phyloP scores from a whole-genome alignment of 2,113 vertebrate genomes.

The Numida meleagris region DNA sequence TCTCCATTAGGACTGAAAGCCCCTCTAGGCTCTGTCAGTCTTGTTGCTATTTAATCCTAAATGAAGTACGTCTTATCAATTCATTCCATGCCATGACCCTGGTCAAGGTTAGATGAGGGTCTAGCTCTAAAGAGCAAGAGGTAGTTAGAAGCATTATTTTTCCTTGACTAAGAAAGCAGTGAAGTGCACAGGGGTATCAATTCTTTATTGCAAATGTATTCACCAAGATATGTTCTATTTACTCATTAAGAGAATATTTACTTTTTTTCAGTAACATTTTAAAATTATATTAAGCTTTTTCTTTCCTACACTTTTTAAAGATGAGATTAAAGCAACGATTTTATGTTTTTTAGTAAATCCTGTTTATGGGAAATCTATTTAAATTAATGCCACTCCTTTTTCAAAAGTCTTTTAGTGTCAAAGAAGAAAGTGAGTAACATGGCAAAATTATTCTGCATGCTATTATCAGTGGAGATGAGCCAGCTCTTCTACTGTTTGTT shows the following conservation, averaged over 20 bases:
- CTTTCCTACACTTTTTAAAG: not conserved
- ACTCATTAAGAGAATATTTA: constrained; percentile 1
- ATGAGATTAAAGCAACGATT: constrained; percentile 46
- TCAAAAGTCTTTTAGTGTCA: constrained; percentile 33
- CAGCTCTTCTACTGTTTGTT: constrained; percentile 47
- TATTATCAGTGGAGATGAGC: constrained; percentile 50
- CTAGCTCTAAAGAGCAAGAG: not conserved
- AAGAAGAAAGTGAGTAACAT: constrained; percentile 56
- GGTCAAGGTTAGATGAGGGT: constrained; percentile 47
- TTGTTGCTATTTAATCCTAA: constrained; percentile 50
- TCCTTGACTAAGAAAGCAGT: not conserved
- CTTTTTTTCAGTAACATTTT: constrained; percentile 6
- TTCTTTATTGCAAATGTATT: not conserved
- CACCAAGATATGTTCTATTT: constrained; percentile 1
- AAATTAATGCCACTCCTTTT: constrained; percentile 51
- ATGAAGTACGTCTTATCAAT: constrained; percentile 60
- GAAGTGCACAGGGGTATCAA: not conserved
- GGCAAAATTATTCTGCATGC: constrained; percentile 29
- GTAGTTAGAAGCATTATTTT: not conserved
- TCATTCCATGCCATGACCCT: constrained; percentile 22
- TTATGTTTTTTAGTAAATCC: constrained; percentile 1
- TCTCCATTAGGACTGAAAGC: not conserved
- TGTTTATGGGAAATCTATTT: constrained; percentile 52
- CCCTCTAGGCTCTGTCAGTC: constrained; percentile 35
- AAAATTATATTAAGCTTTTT: not conserved